Evolutionary conservation across 2,888 invertebrate genomes (phyloP).

Genomic region (Patella ulyssiponensis): DNA sequence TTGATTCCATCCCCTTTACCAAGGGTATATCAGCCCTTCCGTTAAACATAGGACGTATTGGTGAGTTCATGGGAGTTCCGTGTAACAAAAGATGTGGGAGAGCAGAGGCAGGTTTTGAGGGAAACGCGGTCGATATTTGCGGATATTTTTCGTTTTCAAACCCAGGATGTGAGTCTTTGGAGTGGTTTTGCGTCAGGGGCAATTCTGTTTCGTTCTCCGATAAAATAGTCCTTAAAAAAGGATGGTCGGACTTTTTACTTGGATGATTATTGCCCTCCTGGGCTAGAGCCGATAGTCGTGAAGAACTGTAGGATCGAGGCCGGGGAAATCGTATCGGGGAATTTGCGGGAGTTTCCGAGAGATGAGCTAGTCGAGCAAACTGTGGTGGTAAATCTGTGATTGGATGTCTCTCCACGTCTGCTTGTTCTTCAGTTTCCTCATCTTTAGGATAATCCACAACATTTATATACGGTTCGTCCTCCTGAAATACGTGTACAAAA

Average conservation of each 20-base stretch:
- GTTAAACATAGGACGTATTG: background rate
- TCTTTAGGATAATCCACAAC: background rate
- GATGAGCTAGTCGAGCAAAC: background rate
- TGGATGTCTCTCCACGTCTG: background rate
- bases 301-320: background rate
- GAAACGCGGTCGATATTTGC: background rate
- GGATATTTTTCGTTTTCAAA: background rate
- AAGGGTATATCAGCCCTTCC: background rate
- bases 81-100: background rate
- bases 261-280: background rate
- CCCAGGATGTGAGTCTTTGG: background rate
- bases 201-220: background rate
- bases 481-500: background rate
- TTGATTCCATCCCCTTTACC: background rate
- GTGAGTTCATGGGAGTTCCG: background rate
- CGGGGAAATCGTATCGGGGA: slow-evolving; percentile 2
- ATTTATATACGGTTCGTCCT: slow-evolving; percentile 1
- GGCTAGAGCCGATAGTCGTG: background rate
- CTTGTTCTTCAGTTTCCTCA: background rate
- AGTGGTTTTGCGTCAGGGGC: background rate
- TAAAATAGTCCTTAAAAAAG: background rate
- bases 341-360: background rate
- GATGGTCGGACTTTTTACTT: background rate
- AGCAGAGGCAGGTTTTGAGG: background rate
- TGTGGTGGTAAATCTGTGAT: slow-evolving; percentile 3